Base-by-base conservation (phyloP, 2,797 vertebrate species). In the Enteromius trimaculatus region DNA sequence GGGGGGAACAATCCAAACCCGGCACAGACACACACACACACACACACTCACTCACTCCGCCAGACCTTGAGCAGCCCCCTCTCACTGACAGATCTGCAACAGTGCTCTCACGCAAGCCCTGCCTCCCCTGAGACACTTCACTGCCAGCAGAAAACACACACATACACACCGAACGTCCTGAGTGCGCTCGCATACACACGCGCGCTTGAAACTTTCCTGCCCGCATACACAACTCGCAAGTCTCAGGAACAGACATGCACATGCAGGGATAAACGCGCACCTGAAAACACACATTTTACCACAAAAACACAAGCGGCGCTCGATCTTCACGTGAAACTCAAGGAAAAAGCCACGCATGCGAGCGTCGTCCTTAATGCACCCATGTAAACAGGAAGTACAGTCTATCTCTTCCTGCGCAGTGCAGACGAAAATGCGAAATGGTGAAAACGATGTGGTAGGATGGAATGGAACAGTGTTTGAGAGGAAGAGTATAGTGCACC, bases 81-180 rank as follows among this genome's bases (percentile, higher is more conserved):
- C 80, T 83, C 69, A 89, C 85, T 88, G 87, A 88, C 87, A 88
- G 88, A 88, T 88, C 82, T 83, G 86, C 82, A 84, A 80, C 86
- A 80, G 47, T 39, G 84, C 88, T 83, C 83, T 86, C 86, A 87
- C 83, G 83, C 88, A 88, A 84, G 77, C 79, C 81, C 87, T 53
- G 80, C 86, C 66, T 88, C 90, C 87, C 89, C 19, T 80, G 89
- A 88, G 90, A 89, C 80, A 60, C 47, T 60, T 69, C 17, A 29
- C 85, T 86, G 90, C 90, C 89, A 90, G 88, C 80, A 86, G 84
- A 84, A 90, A 86, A 85, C 86, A 87, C 80, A 88, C 80, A 83
- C 44, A 80, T 72, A 82, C 83, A 80, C 84, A 85, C 71, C 4
- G 49, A 39, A 76, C 49, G 47, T 82, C 81, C 81, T 75, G 70